These are phyloP conservation scores for Diachasmimorpha longicaudata DNA, from an alignment of 1,140 invertebrate genomes.

Conservation along the genomic window DNA sequence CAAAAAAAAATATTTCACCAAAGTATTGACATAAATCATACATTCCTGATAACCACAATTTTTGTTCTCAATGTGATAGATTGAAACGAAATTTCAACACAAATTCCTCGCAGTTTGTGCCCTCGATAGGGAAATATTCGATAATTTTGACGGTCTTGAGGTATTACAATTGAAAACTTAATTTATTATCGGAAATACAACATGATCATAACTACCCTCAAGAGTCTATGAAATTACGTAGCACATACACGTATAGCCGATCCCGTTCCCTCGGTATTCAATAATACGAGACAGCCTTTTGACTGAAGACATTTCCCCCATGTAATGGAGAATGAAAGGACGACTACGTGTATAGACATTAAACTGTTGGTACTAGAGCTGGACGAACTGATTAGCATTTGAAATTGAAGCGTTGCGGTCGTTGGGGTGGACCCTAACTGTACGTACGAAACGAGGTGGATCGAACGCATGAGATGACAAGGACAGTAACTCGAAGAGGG, in stretches of 20 bases:
- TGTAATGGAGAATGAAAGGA: constrained; percentile 39
- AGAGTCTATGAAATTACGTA: neutral
- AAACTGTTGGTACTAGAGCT: constrained; percentile 42
- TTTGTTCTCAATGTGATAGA: no score
- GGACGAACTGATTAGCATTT: constrained; percentile 56
- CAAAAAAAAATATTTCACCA: no score
- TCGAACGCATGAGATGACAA: neutral
- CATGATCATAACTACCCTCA: no score
- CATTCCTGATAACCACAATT: no score
- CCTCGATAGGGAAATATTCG: no score
- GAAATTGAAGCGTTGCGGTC: constrained; percentile 60
- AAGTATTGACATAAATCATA: no score
- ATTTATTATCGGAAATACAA: no score
- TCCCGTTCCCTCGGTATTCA: neutral
- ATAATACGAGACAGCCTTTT: constrained; percentile 25
- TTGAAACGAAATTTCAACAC: no score
- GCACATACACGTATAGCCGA: neutral
- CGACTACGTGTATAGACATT: constrained; percentile 54
- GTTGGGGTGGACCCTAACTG: constrained; percentile 25
- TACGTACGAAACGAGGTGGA: constrained; percentile 40
- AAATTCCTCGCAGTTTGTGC: no score
- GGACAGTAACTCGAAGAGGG: constrained; percentile 8
- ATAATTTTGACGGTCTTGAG: no score
- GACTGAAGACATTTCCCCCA: constrained; percentile 39
- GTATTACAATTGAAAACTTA: no score